Conservation (phyloP, 2,113 vertebrate species). For the Myotis davidii region DNA sequence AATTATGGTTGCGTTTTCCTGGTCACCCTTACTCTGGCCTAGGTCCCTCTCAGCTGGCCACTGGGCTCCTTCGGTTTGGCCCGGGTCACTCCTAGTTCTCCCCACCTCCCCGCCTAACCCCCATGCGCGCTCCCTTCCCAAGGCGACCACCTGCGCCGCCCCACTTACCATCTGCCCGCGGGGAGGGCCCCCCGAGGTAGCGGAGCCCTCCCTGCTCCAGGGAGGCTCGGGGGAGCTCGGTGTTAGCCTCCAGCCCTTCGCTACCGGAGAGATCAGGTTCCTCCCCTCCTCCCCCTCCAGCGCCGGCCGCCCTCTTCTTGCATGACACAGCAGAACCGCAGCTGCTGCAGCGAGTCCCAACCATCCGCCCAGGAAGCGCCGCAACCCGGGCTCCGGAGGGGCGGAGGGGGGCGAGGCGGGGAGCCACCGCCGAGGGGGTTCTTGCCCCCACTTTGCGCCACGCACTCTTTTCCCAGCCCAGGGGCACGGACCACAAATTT, state of each 20-base stretch:
- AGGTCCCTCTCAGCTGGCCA: slow-evolving; percentile 15
- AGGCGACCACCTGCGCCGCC: slow-evolving; percentile 79
- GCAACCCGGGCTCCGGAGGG: slow-evolving; percentile 63
- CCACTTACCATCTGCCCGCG: slow-evolving; percentile 79
- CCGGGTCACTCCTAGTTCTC: slow-evolving; percentile 10
- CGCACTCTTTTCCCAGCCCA: slow-evolving; percentile 38
- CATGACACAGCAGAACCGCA: slow-evolving; percentile 89
- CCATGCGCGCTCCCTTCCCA: slow-evolving; percentile 71
- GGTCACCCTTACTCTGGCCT: slow-evolving; percentile 22
- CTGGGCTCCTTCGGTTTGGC: slow-evolving; percentile 25
- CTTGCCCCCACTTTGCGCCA: slow-evolving; percentile 42
- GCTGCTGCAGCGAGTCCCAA: slow-evolving; percentile 78
- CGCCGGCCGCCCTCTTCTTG: slow-evolving; percentile 78
- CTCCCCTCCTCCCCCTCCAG: slow-evolving; percentile 78
- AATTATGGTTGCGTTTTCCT: slow-evolving; percentile 1
- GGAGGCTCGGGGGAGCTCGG: slow-evolving; percentile 71
- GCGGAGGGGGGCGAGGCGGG: slow-evolving; percentile 53
- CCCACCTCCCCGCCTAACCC: slow-evolving; percentile 45
- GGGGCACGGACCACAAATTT: slow-evolving; percentile 10
- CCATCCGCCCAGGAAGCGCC: slow-evolving; percentile 82
- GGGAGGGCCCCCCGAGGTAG: slow-evolving; percentile 68
- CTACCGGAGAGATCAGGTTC: slow-evolving; percentile 80
- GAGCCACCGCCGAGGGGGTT: slow-evolving; percentile 55
- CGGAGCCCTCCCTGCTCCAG: slow-evolving; percentile 75
- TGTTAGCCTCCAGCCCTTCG: slow-evolving; percentile 76